Base-by-base conservation (phyloP, 2,888 invertebrate genomes). In the Oithona nana region DNA sequence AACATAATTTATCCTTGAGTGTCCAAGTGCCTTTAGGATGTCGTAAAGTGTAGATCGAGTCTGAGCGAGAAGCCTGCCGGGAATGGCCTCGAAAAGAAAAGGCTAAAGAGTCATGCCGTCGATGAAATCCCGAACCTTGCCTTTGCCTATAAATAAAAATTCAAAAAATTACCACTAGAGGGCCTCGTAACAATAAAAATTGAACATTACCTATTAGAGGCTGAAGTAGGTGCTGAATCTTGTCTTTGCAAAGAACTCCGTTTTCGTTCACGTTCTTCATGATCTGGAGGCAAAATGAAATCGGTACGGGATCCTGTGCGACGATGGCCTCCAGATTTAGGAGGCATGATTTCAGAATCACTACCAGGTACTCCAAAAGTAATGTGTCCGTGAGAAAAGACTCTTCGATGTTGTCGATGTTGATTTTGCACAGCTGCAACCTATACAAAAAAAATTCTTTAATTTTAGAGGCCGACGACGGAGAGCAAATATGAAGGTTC, bases 351-450 rank as follows among this genome's bases (percentile, higher is more conserved):
- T 16, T 39, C 39, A 39, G 39, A 11, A 39, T 6, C 16, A 16
- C 8, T 16, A 16, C 8, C 16, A 16, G 39, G 16, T 11, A 11
- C 16, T 39, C 39, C 39, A 39, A 39, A 39, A 39, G 39, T 39
- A 66, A 88, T 87, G 74, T 88, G 87, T 0, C 88, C 88, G 69
- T 89, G 88, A 4, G 88, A 88, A 69, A 87, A 82, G 59, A 88
- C 88, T 64, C 88, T 79, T 71, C 86, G 86, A 71, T 88, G 88
- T 39, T 39, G 39, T n/a, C n/a, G n/a, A n/a, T n/a, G n/a, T n/a
- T n/a, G n/a, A n/a, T n/a, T n/a, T n/a, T n/a, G n/a, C n/a, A n/a
- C n/a, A n/a, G n/a, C n/a, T n/a, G n/a, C n/a, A n/a, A n/a, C n/a
- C n/a, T n/a, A n/a, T n/a, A n/a, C n/a, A n/a, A n/a, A n/a, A n/a